Base-by-base conservation (phyloP, 2,113 vertebrate species). In the Alaudala cheleensis region DNA sequence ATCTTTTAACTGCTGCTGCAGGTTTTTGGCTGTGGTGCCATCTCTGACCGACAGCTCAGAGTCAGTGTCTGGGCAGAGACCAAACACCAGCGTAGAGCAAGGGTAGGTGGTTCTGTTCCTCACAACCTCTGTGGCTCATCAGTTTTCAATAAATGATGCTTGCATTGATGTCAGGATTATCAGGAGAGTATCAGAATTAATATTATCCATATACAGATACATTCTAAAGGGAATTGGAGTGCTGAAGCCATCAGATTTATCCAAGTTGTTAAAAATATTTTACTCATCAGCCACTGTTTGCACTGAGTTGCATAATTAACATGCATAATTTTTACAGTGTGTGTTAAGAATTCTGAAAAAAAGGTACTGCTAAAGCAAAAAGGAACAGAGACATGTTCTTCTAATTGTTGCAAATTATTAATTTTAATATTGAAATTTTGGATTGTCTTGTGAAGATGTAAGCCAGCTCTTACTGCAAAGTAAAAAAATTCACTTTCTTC, bases 11-110 rank as follows among this genome's bases (percentile, higher is more conserved):
- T 88, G 66, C 62, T 92, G 65, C 76, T 97, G 58, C 95, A 99
- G 99, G 98, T 99, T 99, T 98, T 95, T 99, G 96, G 99, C 99
- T 5, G 99, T 99, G 42, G 99, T 99, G 56, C 99, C 99, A 12
- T 99, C 99, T 34, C 98, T 99, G 77, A 99, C 99, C 0, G 99
- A 99, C 98, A 99, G 99, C 97, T 99, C 99, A 0, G 99, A 99
- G 95, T 99, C 99, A 0, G 99, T 99, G 9, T 99, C 99, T 33
- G 99, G 99, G 39, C 99, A 99, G 94, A 98, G 99, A 51, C 99
- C 99, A 7, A 99, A 99, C 97, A 99, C 99, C 92, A 99, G 99
- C 8, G 99, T 99, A 40, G 99, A 99, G 47, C 99, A 99, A 90
- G 99, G 99, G 99, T 99, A 98, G 44, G 98, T 90, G 54, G 5